phyloP scores from a whole-genome alignment of 2,797 vertebrate genomes.

The Muraenolepis orangiensis region DNA sequence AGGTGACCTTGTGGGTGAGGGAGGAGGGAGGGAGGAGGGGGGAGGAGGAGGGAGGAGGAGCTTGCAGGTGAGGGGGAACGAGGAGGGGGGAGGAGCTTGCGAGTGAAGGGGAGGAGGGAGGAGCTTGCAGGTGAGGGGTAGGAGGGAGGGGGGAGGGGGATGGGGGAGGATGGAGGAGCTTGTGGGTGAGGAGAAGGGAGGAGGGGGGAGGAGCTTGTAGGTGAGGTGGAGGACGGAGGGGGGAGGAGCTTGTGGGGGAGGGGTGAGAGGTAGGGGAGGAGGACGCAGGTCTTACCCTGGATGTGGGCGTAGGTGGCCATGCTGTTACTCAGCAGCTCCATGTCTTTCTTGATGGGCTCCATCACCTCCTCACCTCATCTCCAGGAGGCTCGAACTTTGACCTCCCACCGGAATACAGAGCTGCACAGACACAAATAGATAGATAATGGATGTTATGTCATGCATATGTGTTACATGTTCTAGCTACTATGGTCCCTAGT shows the following conservation, averaged over 20 bases:
- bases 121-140: background rate
- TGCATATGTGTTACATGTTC: background rate
- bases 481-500: no score
- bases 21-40: background rate
- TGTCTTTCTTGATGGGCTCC: constrained; percentile 70
- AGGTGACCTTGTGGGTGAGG: background rate
- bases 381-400: background rate
- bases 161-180: background rate
- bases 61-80: no score
- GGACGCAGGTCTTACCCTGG: constrained; percentile 55
- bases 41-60: no score
- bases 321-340: constrained; percentile 79
- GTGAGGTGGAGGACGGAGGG: background rate
- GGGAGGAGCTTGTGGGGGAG: background rate
- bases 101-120: background rate
- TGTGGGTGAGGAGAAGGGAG: no score
- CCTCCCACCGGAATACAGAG: background rate
- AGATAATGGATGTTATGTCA: background rate
- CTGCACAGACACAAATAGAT: background rate
- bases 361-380: constrained; percentile 43
- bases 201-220: no score
- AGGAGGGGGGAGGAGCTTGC: no score
- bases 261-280: constrained; percentile 8
- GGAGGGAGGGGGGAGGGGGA: constrained; percentile 6
- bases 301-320: constrained; percentile 76